Evolutionary conservation across 2,888 invertebrate species (phyloP).

Genomic region (Lasioglossum morio): DNA sequence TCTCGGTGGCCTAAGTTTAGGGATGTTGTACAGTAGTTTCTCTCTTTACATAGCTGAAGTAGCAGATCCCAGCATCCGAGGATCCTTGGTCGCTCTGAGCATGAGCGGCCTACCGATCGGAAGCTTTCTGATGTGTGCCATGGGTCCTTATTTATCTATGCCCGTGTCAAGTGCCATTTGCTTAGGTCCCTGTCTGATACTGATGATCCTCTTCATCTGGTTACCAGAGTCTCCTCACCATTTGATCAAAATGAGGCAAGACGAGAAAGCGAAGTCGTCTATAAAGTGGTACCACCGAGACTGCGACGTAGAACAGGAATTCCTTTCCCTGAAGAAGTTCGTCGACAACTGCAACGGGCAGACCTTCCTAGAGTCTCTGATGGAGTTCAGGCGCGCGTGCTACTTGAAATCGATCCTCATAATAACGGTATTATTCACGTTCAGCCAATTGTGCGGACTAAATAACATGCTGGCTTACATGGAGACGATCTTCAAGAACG

Average conservation of each 20-base stretch:
- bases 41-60: slow-evolving; percentile 78
- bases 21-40: slow-evolving; percentile 74
- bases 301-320: slow-evolving; percentile 70
- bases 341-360: slow-evolving; percentile 60
- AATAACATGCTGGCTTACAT: slow-evolving; percentile 78
- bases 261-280: slow-evolving; percentile 71
- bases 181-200: slow-evolving; percentile 66
- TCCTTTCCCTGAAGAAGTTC: slow-evolving; percentile 72
- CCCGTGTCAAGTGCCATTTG: slow-evolving; percentile 68
- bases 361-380: slow-evolving; percentile 44
- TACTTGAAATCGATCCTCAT: slow-evolving; percentile 74
- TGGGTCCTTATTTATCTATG: slow-evolving; percentile 78
- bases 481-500: slow-evolving; percentile 77
- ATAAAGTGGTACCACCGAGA: slow-evolving; percentile 76
- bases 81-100: slow-evolving; percentile 75
- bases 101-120: slow-evolving; percentile 76
- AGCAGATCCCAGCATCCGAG: slow-evolving; percentile 76
- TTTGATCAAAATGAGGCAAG: slow-evolving; percentile 60
- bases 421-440: slow-evolving; percentile 71
- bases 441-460: slow-evolving; percentile 78
- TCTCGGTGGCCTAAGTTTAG: slow-evolving; percentile 65
- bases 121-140: slow-evolving; percentile 74
- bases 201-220: slow-evolving; percentile 71
- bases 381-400: slow-evolving; percentile 57
- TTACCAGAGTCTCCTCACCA: slow-evolving; percentile 81